Evolutionary conservation across 1,140 invertebrate genomes (phyloP).

Genomic region (Calosoma granatense): DNA sequence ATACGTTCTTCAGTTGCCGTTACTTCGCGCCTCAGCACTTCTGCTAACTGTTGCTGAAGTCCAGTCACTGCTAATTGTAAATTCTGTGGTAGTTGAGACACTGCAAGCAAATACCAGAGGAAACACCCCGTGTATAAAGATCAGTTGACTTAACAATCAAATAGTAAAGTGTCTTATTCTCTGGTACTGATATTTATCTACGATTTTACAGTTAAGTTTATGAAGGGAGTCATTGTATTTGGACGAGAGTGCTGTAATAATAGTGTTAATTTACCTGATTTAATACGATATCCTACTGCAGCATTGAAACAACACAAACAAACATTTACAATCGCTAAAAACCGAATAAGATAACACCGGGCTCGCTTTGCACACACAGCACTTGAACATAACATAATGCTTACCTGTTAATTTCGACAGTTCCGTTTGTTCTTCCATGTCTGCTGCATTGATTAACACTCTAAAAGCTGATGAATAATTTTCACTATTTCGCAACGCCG

Average conservation of each 20-base stretch:
- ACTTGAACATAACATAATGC: too few relatives aligned
- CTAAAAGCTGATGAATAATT: constrained; percentile 24
- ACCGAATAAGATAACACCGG: too few relatives aligned
- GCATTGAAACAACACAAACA: constrained; percentile 16
- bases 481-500: constrained; percentile 20
- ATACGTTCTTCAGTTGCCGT: constrained; percentile 40
- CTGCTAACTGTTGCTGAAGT: constrained; percentile 39
- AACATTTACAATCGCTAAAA: background rate
- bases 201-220: background rate
- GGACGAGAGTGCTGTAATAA: too few relatives aligned
- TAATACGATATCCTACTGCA: background rate
- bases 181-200: too few relatives aligned
- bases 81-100: constrained; percentile 17
- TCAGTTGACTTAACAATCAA: too few relatives aligned
- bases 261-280: background rate
- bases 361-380: too few relatives aligned
- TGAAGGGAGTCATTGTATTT: too few relatives aligned
- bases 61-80: constrained; percentile 32
- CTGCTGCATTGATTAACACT: constrained; percentile 19
- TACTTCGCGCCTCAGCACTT: constrained; percentile 37
- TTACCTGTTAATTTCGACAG: constrained; percentile 2
- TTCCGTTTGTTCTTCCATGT: constrained; percentile 11
- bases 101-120: background rate
- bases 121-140: too few relatives aligned
- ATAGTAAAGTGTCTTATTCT: too few relatives aligned